Percentiles rank a stretch among this genome's conserved stretches.
phyloP scores from a whole-genome alignment of 2,797 vertebrate species.

The Gambelia wislizenii region DNA sequence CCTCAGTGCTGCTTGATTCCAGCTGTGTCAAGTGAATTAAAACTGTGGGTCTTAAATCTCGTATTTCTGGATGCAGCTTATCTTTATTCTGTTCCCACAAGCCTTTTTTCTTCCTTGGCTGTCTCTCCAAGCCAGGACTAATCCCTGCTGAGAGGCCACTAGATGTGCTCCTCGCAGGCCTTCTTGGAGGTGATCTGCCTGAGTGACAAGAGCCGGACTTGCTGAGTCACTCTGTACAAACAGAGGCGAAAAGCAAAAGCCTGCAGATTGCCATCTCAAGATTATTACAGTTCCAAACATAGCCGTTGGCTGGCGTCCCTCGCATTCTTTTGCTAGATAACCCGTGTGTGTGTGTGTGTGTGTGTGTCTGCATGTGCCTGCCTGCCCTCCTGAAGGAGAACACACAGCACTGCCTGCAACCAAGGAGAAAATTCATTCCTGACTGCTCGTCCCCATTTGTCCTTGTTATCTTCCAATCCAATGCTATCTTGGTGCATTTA shows the following conservation, averaged over 20 bases:
- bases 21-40: constrained; percentile 24
- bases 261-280: constrained; percentile 26
- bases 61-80: neutral
- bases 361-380: no score
- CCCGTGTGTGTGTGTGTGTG: neutral
- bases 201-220: constrained; percentile 4
- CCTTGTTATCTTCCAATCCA: rapidly evolving
- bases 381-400: neutral
- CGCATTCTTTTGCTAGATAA: constrained; percentile 20
- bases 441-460: neutral
- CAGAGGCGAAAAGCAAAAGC: neutral
- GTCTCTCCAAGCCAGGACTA: neutral
- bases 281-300: constrained; percentile 18
- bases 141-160: neutral
- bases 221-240: constrained; percentile 25
- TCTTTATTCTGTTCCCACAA: neutral
- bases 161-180: neutral
- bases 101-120: neutral
- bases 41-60: neutral
- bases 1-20: neutral
- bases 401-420: neutral
- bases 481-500: neutral
- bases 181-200: neutral
- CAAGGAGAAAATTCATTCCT: neutral
- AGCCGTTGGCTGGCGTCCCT: constrained; percentile 28